Conservation (phyloP, 2,797 vertebrate genomes). For the Pipistrellus nathusii region DNA sequence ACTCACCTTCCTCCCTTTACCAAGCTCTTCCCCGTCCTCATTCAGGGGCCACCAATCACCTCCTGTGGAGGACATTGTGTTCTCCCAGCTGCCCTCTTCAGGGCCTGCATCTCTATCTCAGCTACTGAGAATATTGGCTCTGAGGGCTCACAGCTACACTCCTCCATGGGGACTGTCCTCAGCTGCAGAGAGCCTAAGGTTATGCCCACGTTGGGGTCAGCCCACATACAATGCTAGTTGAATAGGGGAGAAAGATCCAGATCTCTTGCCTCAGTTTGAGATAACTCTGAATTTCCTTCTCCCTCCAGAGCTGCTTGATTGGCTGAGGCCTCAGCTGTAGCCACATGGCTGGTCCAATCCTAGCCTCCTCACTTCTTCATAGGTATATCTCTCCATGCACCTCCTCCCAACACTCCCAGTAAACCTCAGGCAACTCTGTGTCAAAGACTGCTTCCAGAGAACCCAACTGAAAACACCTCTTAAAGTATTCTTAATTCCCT, state of each 20-base stretch:
- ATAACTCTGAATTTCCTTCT: constrained; percentile 1
- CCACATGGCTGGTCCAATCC: neutral
- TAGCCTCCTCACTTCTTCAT: neutral
- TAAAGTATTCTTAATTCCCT: neutral
- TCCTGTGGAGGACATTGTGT: neutral
- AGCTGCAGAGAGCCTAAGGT: neutral
- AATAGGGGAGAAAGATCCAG: neutral
- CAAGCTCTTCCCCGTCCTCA: neutral
- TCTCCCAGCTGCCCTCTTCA: neutral
- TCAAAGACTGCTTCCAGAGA: constrained; percentile 48
- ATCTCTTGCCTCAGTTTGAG: neutral
- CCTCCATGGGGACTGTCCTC: neutral
- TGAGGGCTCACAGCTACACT: neutral
- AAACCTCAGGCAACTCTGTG: neutral
- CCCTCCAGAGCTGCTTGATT: neutral
- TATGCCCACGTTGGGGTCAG: neutral
- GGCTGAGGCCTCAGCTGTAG: neutral
- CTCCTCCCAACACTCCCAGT: neutral
- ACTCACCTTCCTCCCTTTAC: neutral
- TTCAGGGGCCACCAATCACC: neutral
- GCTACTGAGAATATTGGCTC: neutral
- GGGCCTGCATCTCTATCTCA: neutral
- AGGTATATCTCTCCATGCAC: neutral
- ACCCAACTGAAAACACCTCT: neutral
- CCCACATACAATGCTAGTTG: neutral